phyloP scores from a whole-genome alignment of 2,113 vertebrate species.

The Mionectes macconnelli region DNA sequence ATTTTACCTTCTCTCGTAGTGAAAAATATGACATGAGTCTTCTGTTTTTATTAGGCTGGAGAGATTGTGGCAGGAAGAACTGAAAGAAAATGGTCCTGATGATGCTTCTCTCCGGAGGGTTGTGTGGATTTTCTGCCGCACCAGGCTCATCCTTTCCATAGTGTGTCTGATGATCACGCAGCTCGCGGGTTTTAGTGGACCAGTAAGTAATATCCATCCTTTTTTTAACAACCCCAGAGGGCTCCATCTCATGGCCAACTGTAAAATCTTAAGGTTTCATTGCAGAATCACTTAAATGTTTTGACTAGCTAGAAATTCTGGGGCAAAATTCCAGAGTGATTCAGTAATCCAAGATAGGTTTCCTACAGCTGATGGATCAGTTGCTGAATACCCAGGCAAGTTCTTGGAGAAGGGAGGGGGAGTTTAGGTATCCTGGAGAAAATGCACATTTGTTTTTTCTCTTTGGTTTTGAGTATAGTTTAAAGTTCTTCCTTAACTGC shows the following conservation, averaged over 20 bases:
- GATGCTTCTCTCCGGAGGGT: constrained; percentile 83
- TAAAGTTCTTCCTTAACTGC: background rate
- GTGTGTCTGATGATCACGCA: constrained; percentile 91
- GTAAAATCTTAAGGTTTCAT: constrained; percentile 56
- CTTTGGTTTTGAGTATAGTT: constrained; percentile 12
- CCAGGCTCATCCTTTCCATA: constrained; percentile 89
- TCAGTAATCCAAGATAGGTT: constrained; percentile 16
- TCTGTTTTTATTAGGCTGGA: constrained; percentile 76
- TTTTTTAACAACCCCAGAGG: constrained; percentile 67
- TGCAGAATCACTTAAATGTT: constrained; percentile 48
- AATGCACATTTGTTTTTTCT: background rate
- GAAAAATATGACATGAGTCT: background rate
- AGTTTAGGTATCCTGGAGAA: constrained; percentile 1
- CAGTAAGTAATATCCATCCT: constrained; percentile 90
- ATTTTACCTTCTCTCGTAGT: background rate
- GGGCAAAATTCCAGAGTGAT: constrained; percentile 17
- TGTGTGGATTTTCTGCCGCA: constrained; percentile 89
- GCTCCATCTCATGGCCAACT: constrained; percentile 59
- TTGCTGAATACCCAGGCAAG: constrained; percentile 21
- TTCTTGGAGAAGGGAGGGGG: constrained; percentile 30
- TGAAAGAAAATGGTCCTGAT: constrained; percentile 74
- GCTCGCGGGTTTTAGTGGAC: constrained; percentile 91
- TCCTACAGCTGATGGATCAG: constrained; percentile 19
- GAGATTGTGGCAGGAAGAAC: constrained; percentile 87
- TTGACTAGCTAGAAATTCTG: constrained; percentile 64